A percentile compares a stretch with the other conserved stretches of the same genome.
These are phyloP conservation scores for Kuschelorhynchus macadamiae DNA, from an alignment of 2,888 invertebrate genomes.

Conservation along the genomic window DNA sequence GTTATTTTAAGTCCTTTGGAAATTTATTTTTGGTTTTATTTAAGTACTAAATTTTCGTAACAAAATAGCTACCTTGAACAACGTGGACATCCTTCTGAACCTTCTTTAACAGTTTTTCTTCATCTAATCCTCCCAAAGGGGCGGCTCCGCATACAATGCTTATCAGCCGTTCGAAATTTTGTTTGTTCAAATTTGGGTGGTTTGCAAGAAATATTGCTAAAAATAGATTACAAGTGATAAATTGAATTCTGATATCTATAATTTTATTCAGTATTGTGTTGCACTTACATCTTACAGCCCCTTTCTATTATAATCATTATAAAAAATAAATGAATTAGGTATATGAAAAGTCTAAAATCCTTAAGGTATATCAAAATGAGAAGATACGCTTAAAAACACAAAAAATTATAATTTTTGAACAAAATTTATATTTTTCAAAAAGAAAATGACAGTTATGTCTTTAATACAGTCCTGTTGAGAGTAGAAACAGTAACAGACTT, in stretches of 20 bases:
- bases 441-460: too few relatives aligned
- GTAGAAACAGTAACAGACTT: too few relatives aligned
- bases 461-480: too few relatives aligned
- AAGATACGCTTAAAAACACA: too few relatives aligned
- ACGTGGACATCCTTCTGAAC: constrained; percentile 59
- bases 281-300: neutral
- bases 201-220: constrained; percentile 79
- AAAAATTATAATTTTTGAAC: too few relatives aligned
- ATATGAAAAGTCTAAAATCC: too few relatives aligned
- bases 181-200: constrained; percentile 73
- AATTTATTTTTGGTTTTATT: too few relatives aligned
- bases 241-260: neutral
- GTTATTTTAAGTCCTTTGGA: too few relatives aligned
- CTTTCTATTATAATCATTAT: too few relatives aligned
- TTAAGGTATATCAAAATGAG: too few relatives aligned
- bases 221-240: neutral
- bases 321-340: too few relatives aligned
- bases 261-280: neutral
- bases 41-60: neutral
- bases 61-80: constrained; percentile 58
- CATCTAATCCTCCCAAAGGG: constrained; percentile 74
- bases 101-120: constrained; percentile 71
- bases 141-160: constrained; percentile 78
- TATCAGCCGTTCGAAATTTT: constrained; percentile 72
- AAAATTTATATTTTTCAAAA: too few relatives aligned